Evolutionary conservation across 2,888 invertebrate genomes (phyloP).

Genomic region (Scelioninae gen. 1): DNA sequence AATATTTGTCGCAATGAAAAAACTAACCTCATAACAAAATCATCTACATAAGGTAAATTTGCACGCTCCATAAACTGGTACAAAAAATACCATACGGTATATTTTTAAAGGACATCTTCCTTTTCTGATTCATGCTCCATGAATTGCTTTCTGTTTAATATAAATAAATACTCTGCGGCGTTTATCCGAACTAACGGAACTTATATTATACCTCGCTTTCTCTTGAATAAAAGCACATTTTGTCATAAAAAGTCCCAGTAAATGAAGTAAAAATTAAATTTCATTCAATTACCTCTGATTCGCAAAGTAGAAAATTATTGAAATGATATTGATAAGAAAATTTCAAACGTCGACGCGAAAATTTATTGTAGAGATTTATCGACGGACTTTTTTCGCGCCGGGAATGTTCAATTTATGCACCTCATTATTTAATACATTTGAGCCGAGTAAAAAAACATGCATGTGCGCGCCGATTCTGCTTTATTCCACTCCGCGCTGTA

Average conservation of each 20-base stretch:
- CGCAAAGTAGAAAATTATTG: not conserved
- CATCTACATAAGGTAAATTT: conserved; percentile 26
- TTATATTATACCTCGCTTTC: conserved; percentile 11
- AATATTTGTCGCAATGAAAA: no score
- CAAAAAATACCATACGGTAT: not conserved
- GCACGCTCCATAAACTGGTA: conserved; percentile 40
- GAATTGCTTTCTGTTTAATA: conserved; percentile 45
- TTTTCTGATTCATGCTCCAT: conserved; percentile 28
- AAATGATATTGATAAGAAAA: not conserved
- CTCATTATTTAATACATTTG: conserved; percentile 10
- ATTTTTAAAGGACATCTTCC: not conserved
- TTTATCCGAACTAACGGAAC: conserved; percentile 34
- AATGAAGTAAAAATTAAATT: no score
- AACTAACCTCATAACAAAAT: no score
- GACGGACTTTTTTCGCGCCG: not conserved
- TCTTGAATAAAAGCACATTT: not conserved
- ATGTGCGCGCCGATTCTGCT: conserved; percentile 20
- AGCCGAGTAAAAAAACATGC: not conserved
- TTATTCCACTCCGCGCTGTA: conserved; percentile 21
- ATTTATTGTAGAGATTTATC: not conserved
- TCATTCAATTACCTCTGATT: no score
- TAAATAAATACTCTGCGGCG: conserved; percentile 19
- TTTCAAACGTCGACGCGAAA: not conserved
- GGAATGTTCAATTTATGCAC: conserved; percentile 19
- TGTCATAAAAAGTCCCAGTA: not conserved